Base-by-base conservation (phyloP, 2,888 invertebrate species). In the Rhagonycha lutea region DNA sequence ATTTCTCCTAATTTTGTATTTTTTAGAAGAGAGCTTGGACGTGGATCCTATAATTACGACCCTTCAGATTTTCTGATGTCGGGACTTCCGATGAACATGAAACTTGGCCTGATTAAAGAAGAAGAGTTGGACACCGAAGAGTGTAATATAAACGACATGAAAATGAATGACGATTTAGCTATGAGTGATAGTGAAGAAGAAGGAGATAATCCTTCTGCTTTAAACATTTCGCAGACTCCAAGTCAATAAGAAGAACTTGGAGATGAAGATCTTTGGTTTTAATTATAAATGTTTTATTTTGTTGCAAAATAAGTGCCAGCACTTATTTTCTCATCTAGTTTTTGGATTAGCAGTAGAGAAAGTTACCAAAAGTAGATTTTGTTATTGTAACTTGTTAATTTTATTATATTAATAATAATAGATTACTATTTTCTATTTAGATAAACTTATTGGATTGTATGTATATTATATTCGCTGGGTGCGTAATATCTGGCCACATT, bases 21-120 rank as follows among this genome's bases (percentile, higher is more conserved):
- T 85, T 86, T 67, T 84, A 91, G 93, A 93, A 82, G 93, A 94
- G 85, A 92, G 93, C 75, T 91, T 93, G 89, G 93, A 94, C 81
- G 91, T 94, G 23, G 95, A 95, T 88, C 93, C 94, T 0, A n/a
- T n/a, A 94, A 93, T 84, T 96, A 96, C 86, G 96, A 96, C 88
- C 95, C 96, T 0, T 94, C 95, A 0, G 96, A 95, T 87, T 95
- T 96, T 86, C 89, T 96, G 69, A 89, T 94, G 86, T 90, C 91
- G 14, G 89, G 89, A 29, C 85, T 90, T 69, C 84, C 85, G 11
- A 80, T 81, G 77, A 79, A 82, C 10, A 65, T 65, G 29, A 79
- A 85, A 28, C 79, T 81, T 75, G 77, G 83, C 77, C 75, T 83
- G 74, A 67, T 74, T 2, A 80, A 79, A 68, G 81, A 82, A 70